Conservation (phyloP, 2,888 invertebrate genomes). For the Tetrapedia diversipes region DNA sequence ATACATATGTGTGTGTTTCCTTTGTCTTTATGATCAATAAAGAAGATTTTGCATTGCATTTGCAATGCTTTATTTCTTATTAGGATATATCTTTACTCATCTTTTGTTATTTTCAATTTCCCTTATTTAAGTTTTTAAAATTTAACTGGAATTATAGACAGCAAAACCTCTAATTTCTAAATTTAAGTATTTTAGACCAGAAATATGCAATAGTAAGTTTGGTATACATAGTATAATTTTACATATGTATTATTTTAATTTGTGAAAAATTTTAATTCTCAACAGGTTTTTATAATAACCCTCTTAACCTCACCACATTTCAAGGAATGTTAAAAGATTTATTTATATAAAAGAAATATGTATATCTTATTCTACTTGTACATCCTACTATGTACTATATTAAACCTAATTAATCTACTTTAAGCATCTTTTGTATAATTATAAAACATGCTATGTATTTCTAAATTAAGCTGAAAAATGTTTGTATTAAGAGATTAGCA, state of each 20-base stretch:
- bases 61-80: conserved; percentile 25
- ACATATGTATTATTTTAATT: conserved; percentile 12
- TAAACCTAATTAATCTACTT: conserved; percentile 27
- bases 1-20: conserved; percentile 6
- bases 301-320: conserved; percentile 1
- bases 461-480: conserved; percentile 37
- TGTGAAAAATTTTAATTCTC: conserved; percentile 9
- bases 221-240: conserved; percentile 2
- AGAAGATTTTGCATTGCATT: conserved; percentile 7
- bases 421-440: conserved; percentile 37
- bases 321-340: conserved; percentile 12
- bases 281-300: conserved; percentile 13
- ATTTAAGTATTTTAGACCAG: conserved; percentile 9
- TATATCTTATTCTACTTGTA: conserved; percentile 11
- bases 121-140: background rate
- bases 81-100: background rate
- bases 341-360: conserved; percentile 24
- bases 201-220: conserved; percentile 7
- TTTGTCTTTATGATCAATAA: background rate
- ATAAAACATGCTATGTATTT: conserved; percentile 37
- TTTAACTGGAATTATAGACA: conserved; percentile 7
- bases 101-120: background rate
- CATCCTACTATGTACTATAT: conserved; percentile 11
- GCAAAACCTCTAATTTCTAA: conserved; percentile 17
- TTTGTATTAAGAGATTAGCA: conserved; percentile 6